These are phyloP conservation scores for Brachyhypopomus occidentalis DNA, from an alignment of 2,113 vertebrate genomes.

Conservation along the genomic window DNA sequence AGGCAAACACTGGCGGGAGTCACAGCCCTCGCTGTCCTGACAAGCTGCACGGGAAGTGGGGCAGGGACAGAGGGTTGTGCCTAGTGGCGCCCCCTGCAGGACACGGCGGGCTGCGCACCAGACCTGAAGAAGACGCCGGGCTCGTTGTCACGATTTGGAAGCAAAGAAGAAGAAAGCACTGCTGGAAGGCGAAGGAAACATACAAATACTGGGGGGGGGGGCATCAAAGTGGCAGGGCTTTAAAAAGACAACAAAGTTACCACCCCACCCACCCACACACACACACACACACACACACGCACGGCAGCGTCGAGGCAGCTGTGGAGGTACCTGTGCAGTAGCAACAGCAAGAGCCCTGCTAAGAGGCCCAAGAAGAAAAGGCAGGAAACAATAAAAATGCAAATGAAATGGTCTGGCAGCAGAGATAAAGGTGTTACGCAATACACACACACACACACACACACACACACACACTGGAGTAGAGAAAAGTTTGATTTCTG, in stretches of 20 bases:
- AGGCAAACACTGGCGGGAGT: neutral
- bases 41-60: neutral
- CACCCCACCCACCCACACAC: constrained; percentile 11
- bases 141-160: constrained; percentile 4
- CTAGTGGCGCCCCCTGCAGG: neutral
- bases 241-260: constrained; percentile 52
- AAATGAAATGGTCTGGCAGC: constrained; percentile 65
- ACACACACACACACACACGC: neutral
- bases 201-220: neutral
- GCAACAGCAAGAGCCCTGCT: constrained; percentile 28
- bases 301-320: constrained; percentile 40
- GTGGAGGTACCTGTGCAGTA: constrained; percentile 36
- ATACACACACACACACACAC: constrained; percentile 51
- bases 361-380: constrained; percentile 45
- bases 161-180: constrained; percentile 38
- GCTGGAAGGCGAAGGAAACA: constrained; percentile 45
- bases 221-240: constrained; percentile 38
- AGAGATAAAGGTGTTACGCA: constrained; percentile 59
- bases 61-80: too few relatives aligned
- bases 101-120: constrained; percentile 23
- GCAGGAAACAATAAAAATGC: constrained; percentile 70
- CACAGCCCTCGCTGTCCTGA: neutral
- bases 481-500: constrained; percentile 32
- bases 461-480: constrained; percentile 35
- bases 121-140: neutral